Conservation (phyloP, 2,797 vertebrate genomes). For the Eulemur albifrons region DNA sequence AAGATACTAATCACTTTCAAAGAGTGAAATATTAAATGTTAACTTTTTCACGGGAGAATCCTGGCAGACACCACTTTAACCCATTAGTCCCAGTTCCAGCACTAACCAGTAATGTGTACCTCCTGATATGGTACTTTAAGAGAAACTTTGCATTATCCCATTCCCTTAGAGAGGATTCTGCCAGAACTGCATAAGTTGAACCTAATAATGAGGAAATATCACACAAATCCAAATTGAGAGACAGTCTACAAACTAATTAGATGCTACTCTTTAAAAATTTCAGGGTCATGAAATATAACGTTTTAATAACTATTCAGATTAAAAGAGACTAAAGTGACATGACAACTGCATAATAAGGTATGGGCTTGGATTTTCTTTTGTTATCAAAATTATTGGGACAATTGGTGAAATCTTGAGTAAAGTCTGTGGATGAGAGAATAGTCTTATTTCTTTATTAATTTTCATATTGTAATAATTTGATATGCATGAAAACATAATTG, state of each 20-base stretch:
- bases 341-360: not conserved
- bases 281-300: not conserved
- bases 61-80: not conserved
- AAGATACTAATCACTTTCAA: not conserved
- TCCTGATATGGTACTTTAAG: not conserved
- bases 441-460: not conserved
- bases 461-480: not conserved
- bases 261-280: not conserved
- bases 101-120: not conserved
- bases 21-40: not conserved
- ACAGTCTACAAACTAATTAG: not conserved
- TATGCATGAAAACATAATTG: not conserved
- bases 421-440: not conserved
- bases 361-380: not conserved
- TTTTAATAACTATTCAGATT: not conserved
- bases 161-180: not conserved
- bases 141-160: not conserved
- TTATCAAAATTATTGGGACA: not conserved
- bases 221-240: not conserved
- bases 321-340: not conserved
- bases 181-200: not conserved
- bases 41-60: not conserved
- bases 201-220: not conserved
- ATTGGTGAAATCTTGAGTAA: not conserved
- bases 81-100: not conserved